Conservation (phyloP, 2,888 invertebrate genomes). For the Ormyrus thymus region DNA sequence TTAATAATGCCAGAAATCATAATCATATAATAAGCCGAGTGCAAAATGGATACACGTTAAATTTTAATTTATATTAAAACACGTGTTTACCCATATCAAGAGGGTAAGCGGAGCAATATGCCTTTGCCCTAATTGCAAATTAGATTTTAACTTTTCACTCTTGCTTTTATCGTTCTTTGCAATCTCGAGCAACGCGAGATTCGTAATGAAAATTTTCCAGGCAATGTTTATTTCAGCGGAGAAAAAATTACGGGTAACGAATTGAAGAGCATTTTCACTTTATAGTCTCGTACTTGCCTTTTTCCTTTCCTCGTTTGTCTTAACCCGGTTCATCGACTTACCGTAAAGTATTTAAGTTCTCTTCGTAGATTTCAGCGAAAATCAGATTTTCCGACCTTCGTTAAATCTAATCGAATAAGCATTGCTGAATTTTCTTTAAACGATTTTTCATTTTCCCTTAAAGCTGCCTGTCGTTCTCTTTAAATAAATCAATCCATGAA, state of each 20-base stretch:
- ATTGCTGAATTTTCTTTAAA: slow-evolving; percentile 27
- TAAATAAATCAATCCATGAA: too few relatives aligned
- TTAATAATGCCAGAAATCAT: too few relatives aligned
- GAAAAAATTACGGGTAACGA: slow-evolving; percentile 3
- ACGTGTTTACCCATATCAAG: too few relatives aligned
- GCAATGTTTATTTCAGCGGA: not conserved
- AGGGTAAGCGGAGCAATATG: too few relatives aligned
- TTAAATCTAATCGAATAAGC: slow-evolving; percentile 36
- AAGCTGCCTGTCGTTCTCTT: too few relatives aligned
- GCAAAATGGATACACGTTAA: too few relatives aligned
- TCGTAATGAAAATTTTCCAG: not conserved
- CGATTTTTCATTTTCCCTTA: slow-evolving; percentile 1
- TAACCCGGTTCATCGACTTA: slow-evolving; percentile 26
- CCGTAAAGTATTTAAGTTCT: slow-evolving; percentile 35
- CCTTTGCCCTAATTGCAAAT: too few relatives aligned
- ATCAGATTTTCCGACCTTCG: slow-evolving; percentile 15
- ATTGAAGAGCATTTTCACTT: slow-evolving; percentile 7
- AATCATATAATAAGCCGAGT: too few relatives aligned
- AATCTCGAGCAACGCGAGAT: too few relatives aligned
- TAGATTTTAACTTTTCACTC: too few relatives aligned
- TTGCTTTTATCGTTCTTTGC: too few relatives aligned
- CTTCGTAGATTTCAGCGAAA: slow-evolving; percentile 32
- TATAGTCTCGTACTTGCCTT: not conserved
- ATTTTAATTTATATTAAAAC: too few relatives aligned
- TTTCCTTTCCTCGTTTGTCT: slow-evolving; percentile 26